Conservation (phyloP, 1,140 invertebrate species). For the Psilanteris sp. region DNA sequence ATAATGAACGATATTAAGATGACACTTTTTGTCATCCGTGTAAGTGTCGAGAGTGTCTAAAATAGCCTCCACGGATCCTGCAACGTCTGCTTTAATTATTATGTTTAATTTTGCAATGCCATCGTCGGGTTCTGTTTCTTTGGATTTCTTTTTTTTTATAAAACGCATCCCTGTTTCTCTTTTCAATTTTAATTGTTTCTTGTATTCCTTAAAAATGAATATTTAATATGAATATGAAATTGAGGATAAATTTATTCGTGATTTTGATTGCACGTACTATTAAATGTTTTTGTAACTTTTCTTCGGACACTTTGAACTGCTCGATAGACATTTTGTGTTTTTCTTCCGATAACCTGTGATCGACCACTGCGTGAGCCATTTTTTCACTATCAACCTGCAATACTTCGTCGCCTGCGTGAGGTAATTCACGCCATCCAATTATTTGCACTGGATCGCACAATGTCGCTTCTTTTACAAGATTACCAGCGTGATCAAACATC, state of each 20-base stretch:
- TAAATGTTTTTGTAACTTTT: conserved; percentile 85
- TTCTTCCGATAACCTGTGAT: conserved; percentile 82
- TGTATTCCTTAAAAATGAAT: conserved; percentile 82
- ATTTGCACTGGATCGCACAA: conserved; percentile 93
- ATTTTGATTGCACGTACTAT: too few species aligned
- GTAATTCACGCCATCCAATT: conserved; percentile 93
- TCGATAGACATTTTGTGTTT: conserved; percentile 81
- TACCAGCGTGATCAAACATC: conserved; percentile 91
- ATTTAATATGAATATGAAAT: background rate
- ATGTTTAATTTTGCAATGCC: conserved; percentile 80
- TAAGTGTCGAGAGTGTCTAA: conserved; percentile 95
- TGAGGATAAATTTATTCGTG: background rate
- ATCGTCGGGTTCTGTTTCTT: conserved; percentile 80
- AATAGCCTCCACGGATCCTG: conserved; percentile 96
- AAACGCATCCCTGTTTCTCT: conserved; percentile 81
- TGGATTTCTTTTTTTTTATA: conserved; percentile 76
- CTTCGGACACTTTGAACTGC: conserved; percentile 83
- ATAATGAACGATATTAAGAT: conserved; percentile 92
- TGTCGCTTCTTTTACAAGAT: conserved; percentile 83
- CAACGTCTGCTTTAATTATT: conserved; percentile 88
- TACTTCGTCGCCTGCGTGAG: conserved; percentile 91
- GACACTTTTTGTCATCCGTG: conserved; percentile 84
- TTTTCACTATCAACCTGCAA: conserved; percentile 90
- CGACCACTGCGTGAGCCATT: conserved; percentile 86
- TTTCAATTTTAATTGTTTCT: conserved; percentile 82